These are phyloP conservation scores for Tiliacea citrago DNA, from an alignment of 2,888 invertebrate genomes.

Conservation along the genomic window DNA sequence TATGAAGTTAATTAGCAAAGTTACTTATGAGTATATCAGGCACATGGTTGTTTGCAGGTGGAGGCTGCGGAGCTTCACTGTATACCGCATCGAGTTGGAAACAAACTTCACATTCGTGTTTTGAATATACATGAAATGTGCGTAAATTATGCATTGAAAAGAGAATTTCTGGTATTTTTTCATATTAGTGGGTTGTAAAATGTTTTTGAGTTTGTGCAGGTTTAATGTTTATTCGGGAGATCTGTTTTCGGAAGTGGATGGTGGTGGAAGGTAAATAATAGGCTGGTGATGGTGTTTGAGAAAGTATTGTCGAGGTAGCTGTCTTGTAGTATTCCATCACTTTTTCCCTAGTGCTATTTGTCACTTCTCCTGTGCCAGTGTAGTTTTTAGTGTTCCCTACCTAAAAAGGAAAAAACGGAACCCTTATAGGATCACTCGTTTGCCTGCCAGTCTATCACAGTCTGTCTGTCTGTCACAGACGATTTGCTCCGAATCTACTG, in stretches of 20 bases:
- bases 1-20: constrained; percentile 71
- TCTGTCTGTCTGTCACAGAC: no score
- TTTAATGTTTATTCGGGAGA: not conserved
- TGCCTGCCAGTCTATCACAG: no score
- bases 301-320: not conserved
- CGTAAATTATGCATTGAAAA: constrained; percentile 41
- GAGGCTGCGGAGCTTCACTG: constrained; percentile 28
- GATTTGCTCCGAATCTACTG: no score
- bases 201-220: not conserved
- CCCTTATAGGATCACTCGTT: no score
- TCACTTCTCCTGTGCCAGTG: not conserved
- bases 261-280: no score
- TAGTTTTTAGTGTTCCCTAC: no score
- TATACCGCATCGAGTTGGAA: constrained; percentile 49
- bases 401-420: no score
- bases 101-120: constrained; percentile 55
- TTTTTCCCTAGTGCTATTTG: not conserved
- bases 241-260: not conserved
- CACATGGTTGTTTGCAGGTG: constrained; percentile 33
- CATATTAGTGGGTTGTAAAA: not conserved
- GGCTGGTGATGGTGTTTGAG: no score
- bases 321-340: not conserved
- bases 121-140: constrained; percentile 46
- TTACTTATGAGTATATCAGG: constrained; percentile 57
- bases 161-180: constrained; percentile 23